phyloP scores from a whole-genome alignment of 2,888 invertebrate species.

The Pegoplata infirma region DNA sequence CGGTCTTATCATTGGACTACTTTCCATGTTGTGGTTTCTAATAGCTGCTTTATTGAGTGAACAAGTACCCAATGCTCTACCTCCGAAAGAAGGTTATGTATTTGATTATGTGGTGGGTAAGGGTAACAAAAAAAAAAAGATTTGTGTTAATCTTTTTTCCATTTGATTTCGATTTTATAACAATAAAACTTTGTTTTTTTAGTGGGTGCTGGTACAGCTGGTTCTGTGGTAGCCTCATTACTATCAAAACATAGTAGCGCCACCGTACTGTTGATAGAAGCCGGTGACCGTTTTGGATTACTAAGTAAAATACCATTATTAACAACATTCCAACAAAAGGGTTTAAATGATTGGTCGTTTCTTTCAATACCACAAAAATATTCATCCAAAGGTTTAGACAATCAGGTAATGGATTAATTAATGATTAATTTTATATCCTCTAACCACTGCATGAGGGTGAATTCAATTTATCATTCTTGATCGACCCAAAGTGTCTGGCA shows the following conservation, averaged over 20 bases:
- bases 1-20: slow-evolving; percentile 66
- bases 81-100: slow-evolving; percentile 63
- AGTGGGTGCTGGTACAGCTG: slow-evolving; percentile 86
- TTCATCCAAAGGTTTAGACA: slow-evolving; percentile 83
- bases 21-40: slow-evolving; percentile 69
- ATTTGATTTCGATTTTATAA: background rate
- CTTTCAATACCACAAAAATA: slow-evolving; percentile 82
- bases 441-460: too few species aligned
- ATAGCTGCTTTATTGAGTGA: slow-evolving; percentile 68
- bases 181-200: background rate
- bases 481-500: too few species aligned
- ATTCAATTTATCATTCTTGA: too few species aligned
- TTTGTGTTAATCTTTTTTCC: background rate
- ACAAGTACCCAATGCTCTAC: slow-evolving; percentile 68
- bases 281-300: slow-evolving; percentile 84
- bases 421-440: too few species aligned
- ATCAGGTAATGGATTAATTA: slow-evolving; percentile 79
- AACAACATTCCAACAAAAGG: slow-evolving; percentile 84
- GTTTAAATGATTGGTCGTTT: slow-evolving; percentile 84
- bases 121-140: too few species aligned
- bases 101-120: slow-evolving; percentile 76
- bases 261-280: slow-evolving; percentile 84
- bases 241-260: slow-evolving; percentile 80
- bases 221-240: slow-evolving; percentile 84
- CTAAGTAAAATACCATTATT: slow-evolving; percentile 82